Evolutionary conservation across 2,113 vertebrate genomes (phyloP), one percentile per base, ranked within the genome.

Genomic region (Protomyctophum bolini): DNA sequence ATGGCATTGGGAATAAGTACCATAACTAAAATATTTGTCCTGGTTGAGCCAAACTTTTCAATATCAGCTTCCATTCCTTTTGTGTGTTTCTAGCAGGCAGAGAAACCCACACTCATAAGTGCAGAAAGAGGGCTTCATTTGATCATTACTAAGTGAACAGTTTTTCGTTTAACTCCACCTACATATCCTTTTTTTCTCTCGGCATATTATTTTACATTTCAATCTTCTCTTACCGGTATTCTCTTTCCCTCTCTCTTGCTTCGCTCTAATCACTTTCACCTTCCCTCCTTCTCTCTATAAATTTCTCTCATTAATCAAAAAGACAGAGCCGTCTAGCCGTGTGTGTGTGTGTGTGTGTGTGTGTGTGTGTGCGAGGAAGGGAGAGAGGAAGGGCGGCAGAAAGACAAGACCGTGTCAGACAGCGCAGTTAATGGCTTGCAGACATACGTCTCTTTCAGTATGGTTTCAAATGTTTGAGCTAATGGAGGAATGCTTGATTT

Each of bases 321-420:
- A 67, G 57, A 62, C 48, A n/a, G 21, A 21, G 63, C 29, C 63
- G 58, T 70, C 4, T 8, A 50, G 47, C 21, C 41, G 1, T 41
- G 33, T 41, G 33, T 41, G 33, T 41, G 33, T 41, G 5, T 41
- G 33, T 41, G 33, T 41, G 33, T 41, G 33, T 41, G 33, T 41
- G 33, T 41, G 33, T 2, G 33, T 41, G 33, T 41, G 33, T 41
- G 33, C n/a, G n/a, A n/a, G n/a, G n/a, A n/a, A n/a, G n/a, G n/a
- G n/a, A n/a, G n/a, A 54, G 59, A 10, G 65, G 68, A 83, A 81
- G 80, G 83, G 83, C 70, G 82, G 79, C 67, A 51, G 69, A 29
- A 45, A 4, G 75, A 77, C 61, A 76, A 41, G 33, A 56, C 70
- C 58, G 62, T 7, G 6, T 6, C 21, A 52, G 58, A 68, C 64